Base-by-base conservation (phyloP, 2,113 vertebrate species). In the Chaetodon auriga region DNA sequence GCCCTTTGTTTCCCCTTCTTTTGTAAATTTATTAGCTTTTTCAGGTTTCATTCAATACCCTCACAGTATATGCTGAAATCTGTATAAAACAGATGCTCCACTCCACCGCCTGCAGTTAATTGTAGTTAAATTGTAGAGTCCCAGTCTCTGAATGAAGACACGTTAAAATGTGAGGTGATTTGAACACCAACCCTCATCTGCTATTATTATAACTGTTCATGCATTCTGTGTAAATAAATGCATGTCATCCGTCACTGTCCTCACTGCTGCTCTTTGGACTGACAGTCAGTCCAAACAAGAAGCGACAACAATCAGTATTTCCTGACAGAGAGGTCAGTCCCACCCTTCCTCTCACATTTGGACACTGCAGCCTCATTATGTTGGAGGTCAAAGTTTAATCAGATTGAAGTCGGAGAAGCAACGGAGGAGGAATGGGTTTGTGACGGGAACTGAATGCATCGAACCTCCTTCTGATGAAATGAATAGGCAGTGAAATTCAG, bases 241-340 rank as follows among this genome's bases (percentile, higher is more conserved):
- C 30, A 35, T 0, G 3, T 25, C 25, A 6, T 64, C 18, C 18
- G 10, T 82, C 16, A 36, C 41, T 45, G 60, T 71, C 48, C 43
- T 61, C 51, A 2, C 65, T 21, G 12, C 61, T 18, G 38, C 23
- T 45, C 23, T 30, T 30, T 3, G 30, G 30, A 43, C 2, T 82
- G 80, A 87, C 53, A 9, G 72, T 21, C 82, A 68, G 41, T 19
- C 23, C 60, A 53, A 87, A 83, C 46, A 16, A 54, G 54, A 71
- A 35, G 18, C 48, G 76, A 83, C 75, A 62, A 66, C 58, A 57
- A 70, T 87, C 85, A 65, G 83, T 83, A 82, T 55, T 61, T 80
- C 68, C 68, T 11, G 68, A 43, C 21, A 41, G 23, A 35, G 68
- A 64, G 68, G 68, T 79, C 75, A 54, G 41, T 35, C 57, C 15